Evolutionary conservation across 2,797 vertebrate species (phyloP).

Genomic region (Acrossocheilus wenchowensis): DNA sequence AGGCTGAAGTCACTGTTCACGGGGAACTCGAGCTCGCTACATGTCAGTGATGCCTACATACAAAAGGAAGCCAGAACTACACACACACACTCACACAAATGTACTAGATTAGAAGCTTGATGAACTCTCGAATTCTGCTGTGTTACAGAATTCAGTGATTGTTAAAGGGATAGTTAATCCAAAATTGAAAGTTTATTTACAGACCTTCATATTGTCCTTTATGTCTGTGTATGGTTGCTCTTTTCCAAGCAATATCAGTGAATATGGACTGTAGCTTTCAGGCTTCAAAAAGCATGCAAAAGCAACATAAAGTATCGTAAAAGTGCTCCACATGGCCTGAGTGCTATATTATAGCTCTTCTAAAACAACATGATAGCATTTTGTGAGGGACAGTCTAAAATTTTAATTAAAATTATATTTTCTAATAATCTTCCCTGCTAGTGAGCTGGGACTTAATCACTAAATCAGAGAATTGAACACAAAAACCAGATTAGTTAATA

Average conservation of each 20-base stretch:
- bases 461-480: not conserved
- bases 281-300: not conserved
- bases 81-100: not conserved
- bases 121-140: not conserved
- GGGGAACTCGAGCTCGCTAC: not conserved
- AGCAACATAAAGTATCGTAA: not conserved
- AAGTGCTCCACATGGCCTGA: not conserved
- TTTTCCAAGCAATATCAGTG: not conserved
- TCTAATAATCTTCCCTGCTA: not conserved
- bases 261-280: not conserved
- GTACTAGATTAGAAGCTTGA: not conserved
- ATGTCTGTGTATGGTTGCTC: not conserved
- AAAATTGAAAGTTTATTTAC: not conserved
- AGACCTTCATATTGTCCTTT: not conserved
- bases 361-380: not conserved
- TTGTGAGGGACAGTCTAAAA: not conserved
- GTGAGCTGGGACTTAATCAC: not conserved
- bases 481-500: not conserved
- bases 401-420: not conserved
- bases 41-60: constrained; percentile 1
- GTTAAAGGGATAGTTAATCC: not conserved
- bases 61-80: constrained; percentile 12
- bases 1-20: not conserved
- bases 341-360: not conserved
- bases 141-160: not conserved